A percentile compares a stretch with the other conserved stretches of the same genome.
Evolutionary conservation across 2,113 vertebrate genomes (phyloP).

Genomic region (Anolis carolinensis): DNA sequence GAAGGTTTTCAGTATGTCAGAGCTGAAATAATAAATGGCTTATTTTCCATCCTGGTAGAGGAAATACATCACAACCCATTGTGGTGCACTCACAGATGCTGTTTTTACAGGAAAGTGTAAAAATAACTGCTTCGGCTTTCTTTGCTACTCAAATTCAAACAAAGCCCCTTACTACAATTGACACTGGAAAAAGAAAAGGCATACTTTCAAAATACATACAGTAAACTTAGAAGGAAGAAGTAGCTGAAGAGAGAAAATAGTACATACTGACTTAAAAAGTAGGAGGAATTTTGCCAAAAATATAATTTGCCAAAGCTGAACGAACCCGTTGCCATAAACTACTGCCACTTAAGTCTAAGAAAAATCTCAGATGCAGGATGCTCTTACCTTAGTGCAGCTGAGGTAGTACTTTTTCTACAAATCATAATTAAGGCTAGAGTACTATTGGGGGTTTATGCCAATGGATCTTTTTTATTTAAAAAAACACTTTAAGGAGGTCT

Average conservation of each 20-base stretch:
- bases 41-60: constrained; percentile 94
- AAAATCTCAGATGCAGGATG: constrained; percentile 18
- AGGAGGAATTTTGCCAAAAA: constrained; percentile 63
- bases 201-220: constrained; percentile 66
- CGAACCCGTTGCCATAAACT: constrained; percentile 51
- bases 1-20: constrained; percentile 86
- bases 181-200: constrained; percentile 63
- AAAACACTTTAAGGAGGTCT: too few species aligned
- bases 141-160: constrained; percentile 74
- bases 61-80: constrained; percentile 98
- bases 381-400: too few species aligned
- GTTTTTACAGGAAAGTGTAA: constrained; percentile 97
- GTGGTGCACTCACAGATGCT: constrained; percentile 82
- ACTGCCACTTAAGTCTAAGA: constrained; percentile 40
- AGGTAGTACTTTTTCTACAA: background rate
- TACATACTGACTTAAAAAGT: constrained; percentile 60
- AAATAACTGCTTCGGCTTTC: constrained; percentile 88
- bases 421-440: background rate
- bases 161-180: constrained; percentile 72
- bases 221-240: constrained; percentile 65
- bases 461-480: background rate
- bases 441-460: background rate
- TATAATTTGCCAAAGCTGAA: constrained; percentile 63
- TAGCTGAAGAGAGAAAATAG: constrained; percentile 62
- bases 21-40: constrained; percentile 93